Conservation (phyloP, 2,888 invertebrate genomes). For the Zygothrica quintamaculata region DNA sequence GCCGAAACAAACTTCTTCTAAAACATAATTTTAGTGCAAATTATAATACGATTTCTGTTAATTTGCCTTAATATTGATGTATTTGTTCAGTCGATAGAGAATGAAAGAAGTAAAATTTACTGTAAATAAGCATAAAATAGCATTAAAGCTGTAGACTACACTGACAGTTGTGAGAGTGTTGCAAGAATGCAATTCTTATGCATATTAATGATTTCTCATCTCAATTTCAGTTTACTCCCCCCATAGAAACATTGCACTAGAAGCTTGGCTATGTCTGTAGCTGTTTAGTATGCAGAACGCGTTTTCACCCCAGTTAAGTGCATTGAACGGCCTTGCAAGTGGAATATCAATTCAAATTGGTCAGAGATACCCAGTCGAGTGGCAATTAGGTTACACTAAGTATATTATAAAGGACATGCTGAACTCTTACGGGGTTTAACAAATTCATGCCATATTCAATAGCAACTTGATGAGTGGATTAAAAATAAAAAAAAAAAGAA, state of each 20-base stretch:
- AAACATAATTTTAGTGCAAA: too few species aligned
- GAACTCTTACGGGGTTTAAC: too few species aligned
- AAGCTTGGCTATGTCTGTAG: neutral
- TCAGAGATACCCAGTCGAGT: conserved; percentile 18
- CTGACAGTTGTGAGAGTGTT: neutral
- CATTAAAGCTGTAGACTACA: too few species aligned
- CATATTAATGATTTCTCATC: conserved; percentile 7
- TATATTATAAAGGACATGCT: neutral
- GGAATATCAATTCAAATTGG: conserved; percentile 42
- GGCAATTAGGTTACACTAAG: conserved; percentile 37
- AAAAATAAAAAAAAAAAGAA: too few species aligned
- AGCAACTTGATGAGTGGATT: neutral
- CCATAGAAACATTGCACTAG: neutral
- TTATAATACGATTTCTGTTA: too few species aligned
- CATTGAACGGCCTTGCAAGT: conserved; percentile 45
- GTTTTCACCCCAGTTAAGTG: conserved; percentile 19
- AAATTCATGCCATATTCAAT: conserved; percentile 3
- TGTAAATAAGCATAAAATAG: too few species aligned
- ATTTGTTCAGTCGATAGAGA: too few species aligned
- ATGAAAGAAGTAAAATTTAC: too few species aligned
- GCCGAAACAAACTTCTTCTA: too few species aligned
- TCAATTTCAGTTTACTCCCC: neutral
- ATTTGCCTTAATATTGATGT: too few species aligned
- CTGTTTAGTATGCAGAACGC: conserved; percentile 45
- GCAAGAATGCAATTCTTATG: neutral